Evolutionary conservation across 2,797 vertebrate species (phyloP), one percentile per base, ranked within the genome.

Genomic region (Balearica regulorum): DNA sequence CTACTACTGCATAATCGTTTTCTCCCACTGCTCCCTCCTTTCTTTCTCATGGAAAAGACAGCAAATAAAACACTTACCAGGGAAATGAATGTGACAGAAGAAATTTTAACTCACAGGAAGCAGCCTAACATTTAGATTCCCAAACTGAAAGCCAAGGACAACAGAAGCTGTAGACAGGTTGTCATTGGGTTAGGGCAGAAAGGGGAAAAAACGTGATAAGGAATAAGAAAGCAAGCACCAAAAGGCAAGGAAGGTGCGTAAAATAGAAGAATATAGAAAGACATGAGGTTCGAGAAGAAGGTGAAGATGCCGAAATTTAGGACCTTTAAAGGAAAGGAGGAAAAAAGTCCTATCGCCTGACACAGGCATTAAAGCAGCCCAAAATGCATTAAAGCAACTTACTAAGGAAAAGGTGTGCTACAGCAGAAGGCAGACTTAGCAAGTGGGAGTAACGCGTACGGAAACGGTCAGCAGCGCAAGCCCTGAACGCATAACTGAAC

Each of bases 371-470:
- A n/a, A 24, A 72, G 80, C 77, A 37, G 83, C 49, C 44, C 33
- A 3, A 16, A 54, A 35, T 6, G 17, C 26, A 12, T 1, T 12
- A 35, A 8, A 14, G 61, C 79, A 48, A 62, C 77, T 51, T 16
- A 20, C 44, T 17, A 12, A 2, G 31, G 58, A 9, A 29, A 78
- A 66, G 71, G 39, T 0, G 49, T 2, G 1, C 9, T 37, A 21
- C 2, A 33, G 44, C 62, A n/a, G 5, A 13, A 69, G 26, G 6
- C 83, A n/a, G 43, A 10, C 49, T 9, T 1, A 6, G 28, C 70
- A 3, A 46, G 25, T 1, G 6, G 39, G 21, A 29, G 10, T 2
- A 44, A 8, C 16, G 2, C 43, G 37, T 0, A 19, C 5, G 49
- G 75, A 2, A 22, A 7, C 16, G 48, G 46, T 14, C 41, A 11